Percentiles rank a stretch among this genome's conserved stretches.
Conservation (phyloP, 23 tunicate genomes). For the Corella eumyota region DNA sequence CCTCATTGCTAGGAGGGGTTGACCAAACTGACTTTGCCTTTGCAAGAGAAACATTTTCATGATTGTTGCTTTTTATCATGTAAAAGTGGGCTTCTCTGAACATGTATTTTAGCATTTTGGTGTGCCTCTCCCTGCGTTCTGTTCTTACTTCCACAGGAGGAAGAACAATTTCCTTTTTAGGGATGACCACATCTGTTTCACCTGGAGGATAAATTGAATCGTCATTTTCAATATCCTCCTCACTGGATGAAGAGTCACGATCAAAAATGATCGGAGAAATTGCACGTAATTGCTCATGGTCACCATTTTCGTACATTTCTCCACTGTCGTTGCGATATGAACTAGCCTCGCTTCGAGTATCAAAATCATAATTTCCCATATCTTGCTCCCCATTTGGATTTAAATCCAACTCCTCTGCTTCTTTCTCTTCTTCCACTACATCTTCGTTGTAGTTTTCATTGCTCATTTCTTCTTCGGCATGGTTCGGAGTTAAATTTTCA, state of each 20-base stretch:
- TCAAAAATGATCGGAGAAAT: constrained; percentile 90
- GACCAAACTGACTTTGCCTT: constrained; percentile 92
- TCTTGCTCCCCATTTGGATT: constrained; percentile 1
- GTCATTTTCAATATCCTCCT: constrained; percentile 27
- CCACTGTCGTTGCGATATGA: constrained; percentile 8
- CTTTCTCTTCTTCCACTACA: background rate
- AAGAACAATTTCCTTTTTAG: constrained; percentile 61
- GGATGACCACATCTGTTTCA: constrained; percentile 43
- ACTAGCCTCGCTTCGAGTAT: constrained; percentile 60
- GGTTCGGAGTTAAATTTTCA: too few species aligned
- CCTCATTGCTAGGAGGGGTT: constrained; percentile 80
- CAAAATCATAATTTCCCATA: constrained; percentile 26
- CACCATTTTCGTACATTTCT: background rate
- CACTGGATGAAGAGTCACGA: constrained; percentile 31
- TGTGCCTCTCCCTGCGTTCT: constrained; percentile 64
- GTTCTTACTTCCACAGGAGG: constrained; percentile 74
- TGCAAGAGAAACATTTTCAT: constrained; percentile 78
- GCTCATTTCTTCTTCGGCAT: too few species aligned
- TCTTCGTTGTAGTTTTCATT: constrained; percentile 4
- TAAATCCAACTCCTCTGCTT: background rate
- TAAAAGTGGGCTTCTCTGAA: constrained; percentile 84
- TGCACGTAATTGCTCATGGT: constrained; percentile 12
- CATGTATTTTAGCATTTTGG: constrained; percentile 75
- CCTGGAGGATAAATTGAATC: constrained; percentile 73
- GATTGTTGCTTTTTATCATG: constrained; percentile 81